These are phyloP conservation scores for Psittacara wagleri DNA, from an alignment of 2,113 vertebrate species.

Conservation along the genomic window DNA sequence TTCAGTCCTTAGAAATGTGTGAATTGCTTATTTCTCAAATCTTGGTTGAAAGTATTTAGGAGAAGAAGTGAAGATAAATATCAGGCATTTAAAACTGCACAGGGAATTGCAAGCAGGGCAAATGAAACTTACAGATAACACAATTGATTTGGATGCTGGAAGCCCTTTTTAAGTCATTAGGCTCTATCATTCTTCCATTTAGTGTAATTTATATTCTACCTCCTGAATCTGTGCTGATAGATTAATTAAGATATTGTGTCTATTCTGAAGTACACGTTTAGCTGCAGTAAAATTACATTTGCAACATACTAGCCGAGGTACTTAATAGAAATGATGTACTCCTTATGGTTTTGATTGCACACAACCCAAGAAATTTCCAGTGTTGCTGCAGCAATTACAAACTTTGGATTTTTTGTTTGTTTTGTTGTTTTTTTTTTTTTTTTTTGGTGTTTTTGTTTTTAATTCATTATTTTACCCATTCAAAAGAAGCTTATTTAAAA, in stretches of 20 bases:
- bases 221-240: not conserved
- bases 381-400: not conserved
- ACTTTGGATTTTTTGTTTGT: not conserved
- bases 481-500: not conserved
- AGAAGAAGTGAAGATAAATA: not conserved
- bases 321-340: not conserved
- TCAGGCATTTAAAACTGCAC: not conserved
- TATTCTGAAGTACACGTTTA: not conserved
- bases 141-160: conserved; percentile 26
- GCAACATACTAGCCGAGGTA: not conserved
- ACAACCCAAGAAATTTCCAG: not conserved
- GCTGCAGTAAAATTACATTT: conserved; percentile 10
- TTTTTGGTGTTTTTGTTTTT: not conserved
- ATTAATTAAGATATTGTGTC: not conserved
- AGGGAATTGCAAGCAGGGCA: not conserved
- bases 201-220: conserved; percentile 20
- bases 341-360: not conserved
- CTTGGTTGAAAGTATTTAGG: not conserved
- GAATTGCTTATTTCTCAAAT: not conserved
- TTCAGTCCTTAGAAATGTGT: not conserved
- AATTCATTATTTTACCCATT: not conserved
- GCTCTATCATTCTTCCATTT: conserved; percentile 2
- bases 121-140: conserved; percentile 2
- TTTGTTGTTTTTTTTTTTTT: not conserved
- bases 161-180: conserved; percentile 1